Base-by-base conservation (phyloP, 2,113 vertebrate species). In the Seriola quinqueradiata region DNA sequence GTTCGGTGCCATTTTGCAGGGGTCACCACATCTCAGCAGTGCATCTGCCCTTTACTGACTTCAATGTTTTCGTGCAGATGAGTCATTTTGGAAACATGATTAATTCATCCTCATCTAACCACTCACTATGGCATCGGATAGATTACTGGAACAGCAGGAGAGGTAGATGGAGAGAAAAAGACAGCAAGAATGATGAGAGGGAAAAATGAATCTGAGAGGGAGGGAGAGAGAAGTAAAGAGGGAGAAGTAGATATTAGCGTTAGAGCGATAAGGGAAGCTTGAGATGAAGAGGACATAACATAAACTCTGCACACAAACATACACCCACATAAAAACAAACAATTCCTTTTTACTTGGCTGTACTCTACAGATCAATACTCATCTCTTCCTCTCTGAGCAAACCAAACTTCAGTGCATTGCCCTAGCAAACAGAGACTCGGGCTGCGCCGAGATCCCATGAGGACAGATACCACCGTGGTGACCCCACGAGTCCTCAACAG, bases 1-100 rank as follows among this genome's bases (percentile, higher is more conserved):
- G 67, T 81, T 58, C n/a, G 1, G 42, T 67, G 64, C 28, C 58
- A 61, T 85, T 84, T 82, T 63, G 70, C 71, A 34, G 58, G 72
- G 87, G 86, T 92, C 88, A 69, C 66, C 78, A 11, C 75, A 59
- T 60, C 77, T 74, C 75, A 36, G 57, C 77, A 7, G 73, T 5
- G 42, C 9, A 3, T 54, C 74, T 84, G 84, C 70, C 85, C 88
- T 89, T 85, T 72, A 19, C 67, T 21, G 25, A 82, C 79, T 87
- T 58, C 48, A 64, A 28, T 76, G 82, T 87, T 87, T 83, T 79
- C 17, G 16, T 55, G 75, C 75, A 83, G 79, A 79, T 73, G 89
- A 89, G 75, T 90, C 78, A 79, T 85, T 90, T 79, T 78, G 50
- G 64, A 80, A 75, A 73, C 74, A 77, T 93, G 88, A 94, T 92